phyloP scores from a whole-genome alignment of 2,113 vertebrate genomes.

The Chlamydotis undulata region DNA sequence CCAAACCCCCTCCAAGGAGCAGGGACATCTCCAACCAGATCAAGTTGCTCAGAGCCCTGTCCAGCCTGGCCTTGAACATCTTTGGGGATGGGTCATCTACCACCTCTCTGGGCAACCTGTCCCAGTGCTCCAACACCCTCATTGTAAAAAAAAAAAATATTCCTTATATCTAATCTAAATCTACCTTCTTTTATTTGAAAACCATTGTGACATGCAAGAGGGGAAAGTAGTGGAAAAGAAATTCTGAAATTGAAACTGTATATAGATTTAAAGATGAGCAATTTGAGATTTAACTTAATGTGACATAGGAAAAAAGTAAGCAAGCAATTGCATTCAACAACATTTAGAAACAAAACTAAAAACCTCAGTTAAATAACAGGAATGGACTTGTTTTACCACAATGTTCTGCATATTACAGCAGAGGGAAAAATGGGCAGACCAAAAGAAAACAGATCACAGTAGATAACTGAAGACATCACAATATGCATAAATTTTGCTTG shows the following conservation, averaged over 20 bases:
- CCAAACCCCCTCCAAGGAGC: too few species aligned
- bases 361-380: not conserved
- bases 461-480: not conserved
- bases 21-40: too few species aligned
- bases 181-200: too few species aligned
- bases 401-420: not conserved
- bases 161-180: too few species aligned
- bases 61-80: too few species aligned
- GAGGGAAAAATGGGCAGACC: not conserved
- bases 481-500: not conserved
- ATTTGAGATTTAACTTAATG: not conserved
- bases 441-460: not conserved
- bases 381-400: not conserved
- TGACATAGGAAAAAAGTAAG: not conserved
- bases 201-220: not conserved
- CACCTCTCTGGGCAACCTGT: too few species aligned
- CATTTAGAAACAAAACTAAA: not conserved
- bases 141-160: too few species aligned
- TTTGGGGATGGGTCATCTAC: too few species aligned
- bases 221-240: not conserved
- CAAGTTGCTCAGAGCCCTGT: too few species aligned
- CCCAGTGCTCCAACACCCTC: too few species aligned
- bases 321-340: not conserved
- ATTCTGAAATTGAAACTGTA: not conserved
- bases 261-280: not conserved